Base-by-base conservation (phyloP, 1,140 invertebrate species). In the Drosophila triauraria region DNA sequence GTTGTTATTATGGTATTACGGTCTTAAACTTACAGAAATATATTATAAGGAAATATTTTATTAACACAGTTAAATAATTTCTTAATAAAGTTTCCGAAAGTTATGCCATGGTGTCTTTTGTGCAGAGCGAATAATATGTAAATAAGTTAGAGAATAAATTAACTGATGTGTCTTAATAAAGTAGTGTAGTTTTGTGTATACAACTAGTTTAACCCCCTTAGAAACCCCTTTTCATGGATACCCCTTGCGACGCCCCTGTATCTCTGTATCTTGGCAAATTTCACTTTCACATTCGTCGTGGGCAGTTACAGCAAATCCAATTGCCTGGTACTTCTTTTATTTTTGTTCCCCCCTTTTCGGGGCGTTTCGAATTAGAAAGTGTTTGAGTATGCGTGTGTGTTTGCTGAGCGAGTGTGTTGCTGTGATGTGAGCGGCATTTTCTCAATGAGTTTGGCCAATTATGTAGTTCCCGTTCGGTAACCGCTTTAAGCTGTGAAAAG, bases 211-310 rank as follows among this genome's bases (percentile, higher is more conserved):
- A 35, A 12, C 12, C 2, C 8, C 8, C 27, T 51, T 17, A 3
- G 7, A 15, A 32, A 12, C 15, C 53, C 38, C n/a, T 6, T 15
- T 32, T 1, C 4, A n/a, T n/a, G 12, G 27, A 10, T n/a, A 23
- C 30, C 40, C 54, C 42, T 44, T 40, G 42, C n/a, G 42, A 3
- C 25, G 47, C 40, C 40, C 50, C 63, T 32, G 23, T 53, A 17
- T 20, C 51, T 69, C 46, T 69, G 53, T 63, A 46, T 79, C 64
- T 61, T 69, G 68, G 67, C 64, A 47, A 83, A 83, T 75, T 87
- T 90, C 80, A 87, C 84, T 87, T 87, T 87, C 84, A 87, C 84
- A 87, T 87, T 88, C 80, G 62, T 68, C 76, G 77, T 80, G 84
- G 80, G 84, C 80, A 88, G 84, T 77, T 79, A 77, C 57, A 63